These are phyloP conservation scores for Zosterops lateralis DNA, from an alignment of 2,113 vertebrate genomes.

Conservation along the genomic window DNA sequence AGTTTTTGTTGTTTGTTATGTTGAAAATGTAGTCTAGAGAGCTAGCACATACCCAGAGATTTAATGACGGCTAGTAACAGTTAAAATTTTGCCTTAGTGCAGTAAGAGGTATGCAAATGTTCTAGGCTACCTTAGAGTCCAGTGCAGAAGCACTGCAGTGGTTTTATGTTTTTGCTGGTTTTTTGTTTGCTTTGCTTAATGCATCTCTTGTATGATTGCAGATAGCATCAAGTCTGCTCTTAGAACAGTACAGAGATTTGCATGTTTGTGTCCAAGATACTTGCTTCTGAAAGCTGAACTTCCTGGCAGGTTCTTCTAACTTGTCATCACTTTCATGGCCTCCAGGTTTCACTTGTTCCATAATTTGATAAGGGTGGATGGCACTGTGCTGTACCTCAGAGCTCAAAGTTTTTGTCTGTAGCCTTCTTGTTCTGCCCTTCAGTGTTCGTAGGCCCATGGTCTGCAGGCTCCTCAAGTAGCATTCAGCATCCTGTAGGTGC, in stretches of 20 bases:
- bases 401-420: neutral
- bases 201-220: neutral
- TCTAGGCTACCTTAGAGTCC: neutral
- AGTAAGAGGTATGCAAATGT: neutral
- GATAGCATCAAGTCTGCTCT: neutral
- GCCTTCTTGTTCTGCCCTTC: neutral
- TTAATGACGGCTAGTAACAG: neutral
- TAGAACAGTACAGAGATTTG: neutral
- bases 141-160: neutral
- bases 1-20: neutral
- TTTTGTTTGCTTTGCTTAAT: neutral
- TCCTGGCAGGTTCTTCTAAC: neutral
- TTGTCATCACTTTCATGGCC: neutral
- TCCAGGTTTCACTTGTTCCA: conserved; percentile 15
- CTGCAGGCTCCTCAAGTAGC: neutral
- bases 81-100: neutral
- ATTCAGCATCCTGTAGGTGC: neutral
- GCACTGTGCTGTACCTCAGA: neutral
- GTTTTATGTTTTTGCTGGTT: neutral
- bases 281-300: neutral
- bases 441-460: neutral
- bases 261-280: neutral
- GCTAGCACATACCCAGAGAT: neutral
- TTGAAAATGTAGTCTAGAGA: neutral
- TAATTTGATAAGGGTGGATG: neutral